Evolutionary conservation across 1,140 invertebrate species (phyloP), one percentile per base, ranked within the genome.

Genomic region (Lethrus apterus): DNA sequence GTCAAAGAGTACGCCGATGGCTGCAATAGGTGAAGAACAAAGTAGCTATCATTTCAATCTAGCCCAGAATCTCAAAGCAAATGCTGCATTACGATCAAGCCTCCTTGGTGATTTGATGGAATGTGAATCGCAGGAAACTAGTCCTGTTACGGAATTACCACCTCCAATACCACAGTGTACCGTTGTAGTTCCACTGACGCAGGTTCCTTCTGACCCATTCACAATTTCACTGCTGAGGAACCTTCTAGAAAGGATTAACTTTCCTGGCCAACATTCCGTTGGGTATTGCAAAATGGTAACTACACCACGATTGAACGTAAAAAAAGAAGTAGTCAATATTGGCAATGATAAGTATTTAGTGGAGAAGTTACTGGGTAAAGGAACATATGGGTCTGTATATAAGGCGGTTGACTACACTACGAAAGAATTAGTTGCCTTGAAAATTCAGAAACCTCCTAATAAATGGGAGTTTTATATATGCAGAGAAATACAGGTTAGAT

Each of bases 401-500:
- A 72, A 82, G 56, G 81, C 73, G 52, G 46, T 66, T n/a, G 72
- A 77, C 56, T 44, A 71, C 9, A 70, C 73, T 51, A 78, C 69
- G 7, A 74, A 76, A 52, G 75, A 74, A 49, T 70, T 71, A 1
- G 78, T 84, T 38, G 83, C 83, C 4, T 66, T 84, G 9, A 87
- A 87, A 64, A 81, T 81, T 57, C 84, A 88, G 66, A 84, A 81
- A 52, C 84, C 84, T 2, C 74, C 80, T 21, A 84, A 84, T 61
- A 76, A 78, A 46, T 89, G 85, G 85, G 86, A 89, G 64, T 86
- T 77, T 63, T 88, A 88, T 58, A 84, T 89, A 51, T 80, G 78
- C 50, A 74, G 81, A 56, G 85, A 89, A 68, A 77, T 89, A 51
- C 80, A 83, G 57, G 65, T 73, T 23, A 77, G 85, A 44, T 68